Evolutionary conservation across 1,140 invertebrate genomes (phyloP), one percentile per base, ranked within the genome.

Genomic region (Drosophila obscura): DNA sequence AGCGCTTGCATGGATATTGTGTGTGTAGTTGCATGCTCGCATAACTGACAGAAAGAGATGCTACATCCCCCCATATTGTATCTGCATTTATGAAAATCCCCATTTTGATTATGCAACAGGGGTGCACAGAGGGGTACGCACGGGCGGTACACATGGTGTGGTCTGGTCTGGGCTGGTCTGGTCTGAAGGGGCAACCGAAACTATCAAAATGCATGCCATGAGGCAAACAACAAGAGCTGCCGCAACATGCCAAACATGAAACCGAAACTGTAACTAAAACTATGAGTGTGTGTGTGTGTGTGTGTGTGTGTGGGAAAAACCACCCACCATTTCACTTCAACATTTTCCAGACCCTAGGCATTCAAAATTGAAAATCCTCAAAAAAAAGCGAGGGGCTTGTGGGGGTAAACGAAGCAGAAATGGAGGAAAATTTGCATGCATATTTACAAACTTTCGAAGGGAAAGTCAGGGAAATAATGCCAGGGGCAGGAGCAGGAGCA

Each of bases 191-290:
- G 44, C 61, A 71, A 44, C 64, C 41, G 71, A 56, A 66, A 65
- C 73, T 78, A 81, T 85, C 74, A 56, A 82, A 78, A 85, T 77
- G 64, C 81, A 85, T 73, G 82, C 81, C 68, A 85, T 44, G 62
- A 73, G 78, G 58, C 79, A 81, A 60, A 65, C 60, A 77, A 49
- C 43, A 57, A 67, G 44, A 58, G 45, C 53, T 73, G 79, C 81
- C 81, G 78, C 82, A 81, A 85, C 77, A 85, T 78, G 82, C 69
- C 73, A 87, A 85, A 87, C 82, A 85, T 78, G 82, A 87, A 82
- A 85, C 82, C 71, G 82, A 87, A 78, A 87, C 82, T 75, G 82
- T 87, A 88, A 87, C 82, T 87, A 87, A 88, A 87, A 88, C 78
- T 68, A 71, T 49, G 60, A 13, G 4, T 11, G 4, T 39, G 31